These are phyloP conservation scores for Sinocyclocheilus grahami DNA, from an alignment of 2,113 vertebrate genomes.

Conservation along the genomic window DNA sequence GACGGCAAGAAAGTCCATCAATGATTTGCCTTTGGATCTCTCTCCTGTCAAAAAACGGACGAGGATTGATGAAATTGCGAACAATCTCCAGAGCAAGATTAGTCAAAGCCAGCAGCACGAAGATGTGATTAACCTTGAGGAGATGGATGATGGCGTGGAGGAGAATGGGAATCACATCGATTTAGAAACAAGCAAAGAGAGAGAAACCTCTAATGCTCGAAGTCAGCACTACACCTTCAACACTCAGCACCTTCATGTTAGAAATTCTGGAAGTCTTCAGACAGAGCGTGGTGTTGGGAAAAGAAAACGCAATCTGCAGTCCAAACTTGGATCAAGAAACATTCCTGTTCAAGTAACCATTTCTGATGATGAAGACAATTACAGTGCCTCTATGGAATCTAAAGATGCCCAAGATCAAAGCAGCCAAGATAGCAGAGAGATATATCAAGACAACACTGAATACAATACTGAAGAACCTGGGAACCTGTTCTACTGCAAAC, in stretches of 20 bases:
- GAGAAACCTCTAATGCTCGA: conserved; percentile 78
- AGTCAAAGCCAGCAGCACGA: conserved; percentile 93
- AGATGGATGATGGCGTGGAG: conserved; percentile 85
- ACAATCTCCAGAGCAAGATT: conserved; percentile 97
- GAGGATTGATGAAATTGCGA: conserved; percentile 97
- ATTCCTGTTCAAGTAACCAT: conserved; percentile 90
- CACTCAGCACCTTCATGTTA: conserved; percentile 82
- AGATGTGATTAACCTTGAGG: conserved; percentile 93
- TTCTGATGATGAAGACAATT: conserved; percentile 94
- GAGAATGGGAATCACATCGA: conserved; percentile 85
- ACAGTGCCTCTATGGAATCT: conserved; percentile 76
- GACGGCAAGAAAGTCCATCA: conserved; percentile 88
- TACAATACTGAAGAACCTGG: conserved; percentile 82
- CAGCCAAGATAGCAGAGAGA: conserved; percentile 63
- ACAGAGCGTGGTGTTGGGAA: conserved; percentile 83
- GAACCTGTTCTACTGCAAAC: conserved; percentile 95
- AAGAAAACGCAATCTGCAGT: conserved; percentile 78
- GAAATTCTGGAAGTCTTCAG: conserved; percentile 75
- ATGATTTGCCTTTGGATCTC: conserved; percentile 92
- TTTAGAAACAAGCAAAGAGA: conserved; percentile 82
- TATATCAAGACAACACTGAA: conserved; percentile 79
- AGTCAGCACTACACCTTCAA: conserved; percentile 78
- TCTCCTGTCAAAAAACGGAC: conserved; percentile 97
- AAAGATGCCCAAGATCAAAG: conserved; percentile 78
- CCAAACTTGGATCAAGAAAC: conserved; percentile 83